Conservation (phyloP, 2,113 vertebrate genomes). For the Notarius quadriscutis region DNA sequence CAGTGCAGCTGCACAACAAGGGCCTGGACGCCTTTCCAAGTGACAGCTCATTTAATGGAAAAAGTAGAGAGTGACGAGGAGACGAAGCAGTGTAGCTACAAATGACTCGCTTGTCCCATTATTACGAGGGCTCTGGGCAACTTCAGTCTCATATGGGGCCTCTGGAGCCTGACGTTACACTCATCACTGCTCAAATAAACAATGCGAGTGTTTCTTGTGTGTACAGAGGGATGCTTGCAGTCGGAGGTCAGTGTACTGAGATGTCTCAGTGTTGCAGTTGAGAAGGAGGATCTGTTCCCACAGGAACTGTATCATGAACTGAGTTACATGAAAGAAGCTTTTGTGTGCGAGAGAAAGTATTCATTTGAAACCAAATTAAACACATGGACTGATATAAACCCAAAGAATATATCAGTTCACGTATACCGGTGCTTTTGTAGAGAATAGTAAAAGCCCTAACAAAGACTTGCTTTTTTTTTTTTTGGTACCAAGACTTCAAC, state of each 20-base stretch:
- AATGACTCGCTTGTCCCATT: conserved; percentile 50
- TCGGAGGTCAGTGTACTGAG: conserved; percentile 41
- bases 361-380: neutral
- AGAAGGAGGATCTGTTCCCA: neutral
- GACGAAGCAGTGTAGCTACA: conserved; percentile 51
- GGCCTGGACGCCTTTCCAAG: conserved; percentile 9
- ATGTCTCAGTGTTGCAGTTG: conserved; percentile 15
- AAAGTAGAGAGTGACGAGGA: conserved; percentile 39
- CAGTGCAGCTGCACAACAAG: conserved; percentile 16
- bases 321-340: neutral
- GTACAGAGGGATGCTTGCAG: conserved; percentile 21
- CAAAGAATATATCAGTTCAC: neutral
- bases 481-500: neutral
- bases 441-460: neutral
- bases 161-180: conserved; percentile 18
- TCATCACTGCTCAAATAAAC: conserved; percentile 51
- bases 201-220: conserved; percentile 31
- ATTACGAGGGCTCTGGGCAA: conserved; percentile 36
- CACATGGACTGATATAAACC: neutral
- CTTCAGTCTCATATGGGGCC: conserved; percentile 46
- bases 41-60: conserved; percentile 60
- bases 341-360: neutral
- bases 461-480: neutral
- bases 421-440: neutral
- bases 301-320: neutral